Evolutionary conservation across 2,888 invertebrate species (phyloP).

Genomic region (Synanthedon tipuliformis): DNA sequence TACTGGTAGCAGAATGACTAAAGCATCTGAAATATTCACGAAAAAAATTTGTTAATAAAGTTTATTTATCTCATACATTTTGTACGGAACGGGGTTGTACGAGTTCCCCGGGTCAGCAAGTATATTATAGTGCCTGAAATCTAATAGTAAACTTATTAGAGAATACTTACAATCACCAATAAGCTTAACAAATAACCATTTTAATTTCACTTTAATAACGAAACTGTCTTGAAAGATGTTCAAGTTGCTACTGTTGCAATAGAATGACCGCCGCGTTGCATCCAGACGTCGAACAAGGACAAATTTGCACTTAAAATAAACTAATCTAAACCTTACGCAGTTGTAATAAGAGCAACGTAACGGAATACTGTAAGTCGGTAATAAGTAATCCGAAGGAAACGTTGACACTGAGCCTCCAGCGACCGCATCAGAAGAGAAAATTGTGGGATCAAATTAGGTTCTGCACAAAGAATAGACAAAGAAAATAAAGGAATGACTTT

Average conservation of each 20-base stretch:
- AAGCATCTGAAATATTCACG: no score
- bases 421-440: conserved; percentile 38
- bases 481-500: conserved; percentile 28
- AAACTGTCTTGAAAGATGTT: conserved; percentile 49
- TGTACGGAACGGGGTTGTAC: no score
- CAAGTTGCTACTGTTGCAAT: conserved; percentile 37
- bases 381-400: conserved; percentile 56
- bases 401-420: conserved; percentile 57
- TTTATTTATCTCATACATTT: no score
- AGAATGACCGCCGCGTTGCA: conserved; percentile 53
- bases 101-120: no score
- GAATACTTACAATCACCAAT: conserved; percentile 12
- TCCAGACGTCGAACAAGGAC: conserved; percentile 21
- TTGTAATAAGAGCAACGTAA: conserved; percentile 8
- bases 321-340: conserved; percentile 15
- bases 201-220: conserved; percentile 49
- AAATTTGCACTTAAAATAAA: conserved; percentile 3
- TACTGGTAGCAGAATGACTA: no score
- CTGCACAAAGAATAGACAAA: conserved; percentile 40
- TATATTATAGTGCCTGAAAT: no score
- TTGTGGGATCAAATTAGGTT: conserved; percentile 61
- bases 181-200: conserved; percentile 27
- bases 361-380: conserved; percentile 20
- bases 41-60: no score
- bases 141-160: no score